Evolutionary conservation across 2,797 vertebrate genomes (phyloP), one percentile per base, ranked within the genome.

Genomic region (Psittacula derbiana): DNA sequence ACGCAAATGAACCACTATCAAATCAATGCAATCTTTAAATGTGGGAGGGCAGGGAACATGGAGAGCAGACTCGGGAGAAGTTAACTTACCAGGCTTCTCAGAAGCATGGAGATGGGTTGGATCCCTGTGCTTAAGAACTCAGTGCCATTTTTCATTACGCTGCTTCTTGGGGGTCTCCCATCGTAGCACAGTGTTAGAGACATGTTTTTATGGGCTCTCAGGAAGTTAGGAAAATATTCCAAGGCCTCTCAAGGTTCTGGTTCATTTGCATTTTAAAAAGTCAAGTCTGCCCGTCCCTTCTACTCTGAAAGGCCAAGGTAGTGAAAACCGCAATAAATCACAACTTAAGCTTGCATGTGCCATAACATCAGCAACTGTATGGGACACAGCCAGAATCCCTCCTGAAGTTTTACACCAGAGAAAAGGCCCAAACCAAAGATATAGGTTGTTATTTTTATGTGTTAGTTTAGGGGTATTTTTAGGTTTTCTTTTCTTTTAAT

Each of bases 211-310:
- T 50, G 90, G 86, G 40, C 70, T 80, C 47, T 64, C 36, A 57
- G 85, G 86, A 94, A 95, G 82, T 80, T 27, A 50, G 74, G 62
- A 72, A 94, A 95, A 88, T 92, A 86, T 92, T 84, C 52, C 72
- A 66, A 80, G 80, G 65, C 57, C 58, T 36, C 60, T 88, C 84
- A 72, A 64, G 66, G 95, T 91, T 94, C 84, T 94, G 80, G 80
- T 94, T 96, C 72, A 73, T 92, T 95, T 95, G 72, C 88, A 84
- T 96, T 95, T 96, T 85, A 92, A 95, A 91, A 96, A 95, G 80
- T 87, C 94, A 93, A 93, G 91, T 90, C 84, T 86, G 75, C 80
- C 74, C 0, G 0, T 83, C 52, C 64, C 72, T 94, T 96, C 73
- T 47, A 72, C 36, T 85, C 85, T 47, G 49, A 93, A 94, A 88